phyloP scores from a whole-genome alignment of 2,113 vertebrate species.

The Chamaea fasciata region DNA sequence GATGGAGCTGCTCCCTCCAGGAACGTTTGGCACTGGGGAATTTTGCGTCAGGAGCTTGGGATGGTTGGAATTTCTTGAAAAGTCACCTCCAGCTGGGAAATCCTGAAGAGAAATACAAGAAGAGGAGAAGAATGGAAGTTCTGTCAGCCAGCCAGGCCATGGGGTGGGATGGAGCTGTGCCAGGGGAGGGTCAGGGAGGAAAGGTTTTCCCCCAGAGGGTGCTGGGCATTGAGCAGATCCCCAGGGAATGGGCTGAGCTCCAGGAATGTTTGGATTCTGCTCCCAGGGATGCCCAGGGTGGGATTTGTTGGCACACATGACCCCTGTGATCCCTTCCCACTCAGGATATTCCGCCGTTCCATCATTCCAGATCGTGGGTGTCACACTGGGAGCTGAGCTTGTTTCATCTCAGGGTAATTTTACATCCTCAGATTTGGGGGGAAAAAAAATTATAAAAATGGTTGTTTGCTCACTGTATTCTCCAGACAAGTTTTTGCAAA shows the following conservation, averaged over 20 bases:
- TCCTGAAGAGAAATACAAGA: neutral
- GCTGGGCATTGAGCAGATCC: neutral
- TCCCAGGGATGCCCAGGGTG: neutral
- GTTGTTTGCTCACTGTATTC: neutral
- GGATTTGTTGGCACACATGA: neutral
- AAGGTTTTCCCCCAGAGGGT: neutral
- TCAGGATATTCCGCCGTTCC: neutral
- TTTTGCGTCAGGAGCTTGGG: neutral
- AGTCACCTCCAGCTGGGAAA: neutral
- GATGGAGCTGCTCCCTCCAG: neutral
- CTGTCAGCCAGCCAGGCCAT: neutral
- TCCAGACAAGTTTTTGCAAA: neutral
- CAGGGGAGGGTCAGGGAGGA: neutral
- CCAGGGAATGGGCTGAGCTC: neutral
- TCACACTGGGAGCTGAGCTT: neutral
- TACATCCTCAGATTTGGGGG: neutral
- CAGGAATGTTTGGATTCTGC: accelerated
- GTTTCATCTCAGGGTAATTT: neutral
- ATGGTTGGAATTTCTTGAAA: neutral
- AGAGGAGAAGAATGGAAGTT: neutral
- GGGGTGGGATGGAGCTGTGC: neutral
- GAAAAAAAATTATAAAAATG: neutral
- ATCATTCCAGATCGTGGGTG: neutral
- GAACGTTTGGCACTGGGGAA: neutral
- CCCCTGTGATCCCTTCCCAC: neutral